A percentile compares a stretch with the other conserved stretches of the same genome.
Evolutionary conservation across 2,797 vertebrate genomes (phyloP).

Genomic region (Huso huso): DNA sequence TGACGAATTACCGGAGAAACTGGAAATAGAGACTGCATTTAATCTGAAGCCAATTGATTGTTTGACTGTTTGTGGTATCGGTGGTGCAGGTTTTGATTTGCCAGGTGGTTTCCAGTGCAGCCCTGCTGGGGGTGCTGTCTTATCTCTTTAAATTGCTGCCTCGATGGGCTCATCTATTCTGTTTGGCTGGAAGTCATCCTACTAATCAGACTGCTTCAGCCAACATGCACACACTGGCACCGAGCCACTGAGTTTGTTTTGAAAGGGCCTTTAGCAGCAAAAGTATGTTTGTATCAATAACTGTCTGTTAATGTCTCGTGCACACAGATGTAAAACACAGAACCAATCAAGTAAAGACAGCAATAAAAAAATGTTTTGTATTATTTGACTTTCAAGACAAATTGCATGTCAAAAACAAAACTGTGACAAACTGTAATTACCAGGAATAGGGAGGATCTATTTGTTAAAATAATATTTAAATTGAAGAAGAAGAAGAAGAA

Average conservation of each 20-base stretch:
- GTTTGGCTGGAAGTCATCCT: slow-evolving; percentile 73
- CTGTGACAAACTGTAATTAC: too few relatives aligned
- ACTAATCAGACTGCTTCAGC: slow-evolving; percentile 75
- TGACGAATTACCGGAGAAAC: slow-evolving; percentile 62
- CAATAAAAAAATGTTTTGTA: slow-evolving; percentile 19
- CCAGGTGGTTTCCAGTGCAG: slow-evolving; percentile 36
- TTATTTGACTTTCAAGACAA: neutral
- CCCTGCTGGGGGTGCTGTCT: slow-evolving; percentile 50
- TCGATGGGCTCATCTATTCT: slow-evolving; percentile 75
- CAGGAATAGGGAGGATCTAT: too few relatives aligned
- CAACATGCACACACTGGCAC: slow-evolving; percentile 67
- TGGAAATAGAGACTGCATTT: slow-evolving; percentile 65
- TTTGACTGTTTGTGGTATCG: slow-evolving; percentile 68
- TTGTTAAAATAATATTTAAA: too few relatives aligned
- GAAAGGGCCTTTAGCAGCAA: slow-evolving; percentile 48
- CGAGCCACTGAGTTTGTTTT: slow-evolving; percentile 53
- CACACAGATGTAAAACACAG: slow-evolving; percentile 36
- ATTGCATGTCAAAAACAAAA: neutral
- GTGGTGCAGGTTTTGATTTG: slow-evolving; percentile 42
- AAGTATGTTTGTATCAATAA: slow-evolving; percentile 48
- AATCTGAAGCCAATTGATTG: slow-evolving; percentile 80
- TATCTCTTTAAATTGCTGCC: slow-evolving; percentile 71
- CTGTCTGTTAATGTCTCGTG: slow-evolving; percentile 43
- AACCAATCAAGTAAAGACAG: slow-evolving; percentile 26
- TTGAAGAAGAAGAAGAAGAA: neutral